Evolutionary conservation across 2,113 vertebrate genomes (phyloP).

Genomic region (Zosterops pallidus): DNA sequence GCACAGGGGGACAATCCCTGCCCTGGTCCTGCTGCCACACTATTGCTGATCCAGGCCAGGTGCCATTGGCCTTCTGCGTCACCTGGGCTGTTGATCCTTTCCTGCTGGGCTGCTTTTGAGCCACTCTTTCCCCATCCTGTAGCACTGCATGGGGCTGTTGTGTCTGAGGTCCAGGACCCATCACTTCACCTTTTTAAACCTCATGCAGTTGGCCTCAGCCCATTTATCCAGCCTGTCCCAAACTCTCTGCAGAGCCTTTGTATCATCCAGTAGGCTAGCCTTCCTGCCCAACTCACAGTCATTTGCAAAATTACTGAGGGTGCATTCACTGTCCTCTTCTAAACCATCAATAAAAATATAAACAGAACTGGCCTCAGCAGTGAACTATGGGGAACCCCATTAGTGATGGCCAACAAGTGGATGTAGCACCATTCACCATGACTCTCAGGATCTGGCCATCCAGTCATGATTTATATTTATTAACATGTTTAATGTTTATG

Average conservation of each 20-base stretch:
- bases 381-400: too few relatives aligned
- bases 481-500: neutral
- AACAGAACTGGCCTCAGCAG: neutral
- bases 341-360: accelerated
- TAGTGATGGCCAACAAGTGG: too few relatives aligned
- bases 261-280: neutral
- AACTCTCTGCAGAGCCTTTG: neutral
- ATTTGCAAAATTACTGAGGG: neutral
- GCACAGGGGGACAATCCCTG: accelerated
- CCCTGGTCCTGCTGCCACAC: neutral
- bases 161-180: neutral
- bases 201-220: neutral
- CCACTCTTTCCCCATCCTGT: neutral
- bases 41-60: neutral
- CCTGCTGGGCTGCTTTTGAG: accelerated
- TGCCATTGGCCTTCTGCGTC: neutral
- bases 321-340: neutral
- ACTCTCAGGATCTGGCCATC: accelerated
- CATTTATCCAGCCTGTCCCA: accelerated
- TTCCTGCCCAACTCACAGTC: neutral
- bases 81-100: neutral
- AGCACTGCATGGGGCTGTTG: neutral
- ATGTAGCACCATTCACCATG: neutral
- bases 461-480: neutral
- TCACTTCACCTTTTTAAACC: neutral